Evolutionary conservation across 2,797 vertebrate species (phyloP), one percentile per base, ranked within the genome.

Genomic region (Fistularia tabacaria): DNA sequence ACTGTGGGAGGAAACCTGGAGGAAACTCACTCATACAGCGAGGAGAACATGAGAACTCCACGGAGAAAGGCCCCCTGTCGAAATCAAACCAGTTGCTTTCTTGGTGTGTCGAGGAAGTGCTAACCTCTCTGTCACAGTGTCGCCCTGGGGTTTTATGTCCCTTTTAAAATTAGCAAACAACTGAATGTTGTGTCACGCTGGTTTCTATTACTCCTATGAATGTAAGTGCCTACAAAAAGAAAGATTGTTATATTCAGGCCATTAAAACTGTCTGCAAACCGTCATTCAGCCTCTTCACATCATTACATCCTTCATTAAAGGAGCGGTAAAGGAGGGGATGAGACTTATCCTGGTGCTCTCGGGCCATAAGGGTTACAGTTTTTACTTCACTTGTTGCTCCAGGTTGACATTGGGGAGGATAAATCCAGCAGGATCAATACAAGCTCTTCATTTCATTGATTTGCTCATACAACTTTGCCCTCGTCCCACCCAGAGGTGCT

Each of bases 401-500:
- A 40, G 73, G 83, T 88, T 89, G 85, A 88, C 86, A 85, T 80
- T 86, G 84, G 66, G 36, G 69, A 65, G 74, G 70, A 83, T 89
- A 86, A 88, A 90, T 88, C 80, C 81, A 79, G 69, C 73, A 59
- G 71, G 71, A 89, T 90, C 85, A 71, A 88, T 87, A 80, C 10
- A 65, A 81, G 66, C 82, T 57, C 82, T 80, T 83, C 58, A 70
- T 85, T 74, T 79, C 74, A 90, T 90, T 76, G 87, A 86, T 85
- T 84, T 66, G 63, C 84, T 60, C 67, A 56, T 66, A 59, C 75
- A 81, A 81, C 79, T 73, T 71, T 60, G 45, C 71, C 80, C 75
- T 79, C 63, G 52, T 73, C 64, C 64, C 64, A 50, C 71, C 66
- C 63, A 39, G 73, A 77, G 77, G 74, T 68, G 74, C 78, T 77